A percentile compares a stretch with the other conserved stretches of the same genome.
These are phyloP conservation scores for Aphidoletes aphidimyza DNA, from an alignment of 2,888 invertebrate species.

Conservation along the genomic window DNA sequence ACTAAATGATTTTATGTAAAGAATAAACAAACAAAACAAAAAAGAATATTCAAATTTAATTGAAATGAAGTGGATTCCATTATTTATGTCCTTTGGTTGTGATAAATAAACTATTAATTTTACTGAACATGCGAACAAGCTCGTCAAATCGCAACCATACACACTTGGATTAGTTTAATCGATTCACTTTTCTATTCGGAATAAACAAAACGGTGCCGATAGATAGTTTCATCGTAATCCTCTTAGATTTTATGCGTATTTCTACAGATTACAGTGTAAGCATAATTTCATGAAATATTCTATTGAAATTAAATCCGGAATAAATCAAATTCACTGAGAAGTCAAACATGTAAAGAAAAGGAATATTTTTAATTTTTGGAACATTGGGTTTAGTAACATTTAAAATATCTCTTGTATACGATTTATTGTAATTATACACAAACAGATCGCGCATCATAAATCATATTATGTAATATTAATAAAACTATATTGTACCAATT, in stretches of 20 bases:
- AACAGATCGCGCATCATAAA: not conserved
- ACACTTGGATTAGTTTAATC: not conserved
- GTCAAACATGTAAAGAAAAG: slow-evolving; percentile 2
- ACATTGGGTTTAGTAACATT: not conserved
- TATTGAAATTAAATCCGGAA: too few species aligned
- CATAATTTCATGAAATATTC: too few species aligned
- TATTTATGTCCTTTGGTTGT: slow-evolving; percentile 39
- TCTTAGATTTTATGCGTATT: not conserved
- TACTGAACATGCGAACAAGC: too few species aligned
- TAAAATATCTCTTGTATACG: slow-evolving; percentile 30
- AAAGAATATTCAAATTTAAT: too few species aligned
- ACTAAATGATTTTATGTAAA: not conserved
- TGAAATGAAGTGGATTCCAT: slow-evolving; percentile 21
- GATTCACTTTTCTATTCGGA: slow-evolving; percentile 15
- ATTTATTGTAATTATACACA: slow-evolving; percentile 22
- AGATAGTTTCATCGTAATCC: not conserved
- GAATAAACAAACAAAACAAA: not conserved
- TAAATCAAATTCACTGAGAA: too few species aligned
- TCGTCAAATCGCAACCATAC: not conserved
- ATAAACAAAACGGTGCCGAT: slow-evolving; percentile 25
- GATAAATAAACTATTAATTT: slow-evolving; percentile 14
- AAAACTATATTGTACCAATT: not conserved
- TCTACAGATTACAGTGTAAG: not conserved
- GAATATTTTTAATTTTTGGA: not conserved
- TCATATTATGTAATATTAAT: not conserved